A percentile compares a stretch with the other conserved stretches of the same genome.
phyloP scores from a whole-genome alignment of 2,888 invertebrate species.

The Caenorhabditis wallacei region DNA sequence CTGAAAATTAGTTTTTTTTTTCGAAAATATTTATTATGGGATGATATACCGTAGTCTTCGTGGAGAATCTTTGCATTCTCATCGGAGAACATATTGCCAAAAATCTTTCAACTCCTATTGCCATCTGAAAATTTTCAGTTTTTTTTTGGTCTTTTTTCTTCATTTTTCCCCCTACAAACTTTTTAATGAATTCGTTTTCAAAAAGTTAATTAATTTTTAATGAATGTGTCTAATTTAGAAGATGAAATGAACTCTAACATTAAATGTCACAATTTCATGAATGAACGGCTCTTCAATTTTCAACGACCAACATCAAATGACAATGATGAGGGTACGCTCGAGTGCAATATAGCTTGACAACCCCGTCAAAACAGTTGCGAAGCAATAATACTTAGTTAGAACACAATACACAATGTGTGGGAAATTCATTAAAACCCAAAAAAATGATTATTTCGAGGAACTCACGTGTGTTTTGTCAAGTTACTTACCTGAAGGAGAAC shows the following conservation, averaged over 20 bases:
- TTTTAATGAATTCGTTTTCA: not conserved
- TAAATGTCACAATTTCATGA: constrained; percentile 33
- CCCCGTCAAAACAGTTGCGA: constrained; percentile 32
- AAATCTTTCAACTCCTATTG: constrained; percentile 77
- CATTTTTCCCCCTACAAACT: no score
- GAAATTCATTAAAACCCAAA: constrained; percentile 19
- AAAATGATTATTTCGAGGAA: constrained; percentile 31
- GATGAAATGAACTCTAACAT: not conserved
- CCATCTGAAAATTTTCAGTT: constrained; percentile 70
- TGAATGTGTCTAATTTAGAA: not conserved
- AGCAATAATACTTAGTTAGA: not conserved
- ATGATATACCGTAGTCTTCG: constrained; percentile 66
- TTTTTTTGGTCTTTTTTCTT: no score
- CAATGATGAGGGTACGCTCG: constrained; percentile 18
- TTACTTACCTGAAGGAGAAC: constrained; percentile 83
- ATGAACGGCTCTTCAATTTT: constrained; percentile 15
- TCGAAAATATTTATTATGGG: not conserved
- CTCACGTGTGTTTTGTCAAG: constrained; percentile 3
- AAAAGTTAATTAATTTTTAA: not conserved
- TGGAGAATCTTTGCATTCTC: constrained; percentile 74
- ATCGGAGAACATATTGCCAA: constrained; percentile 78
- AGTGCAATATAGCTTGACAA: constrained; percentile 15
- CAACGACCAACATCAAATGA: constrained; percentile 21
- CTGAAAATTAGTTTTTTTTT: constrained; percentile 45
- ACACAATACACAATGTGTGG: constrained; percentile 34